A percentile compares a stretch with the other conserved stretches of the same genome.
These are phyloP conservation scores for Forbesichthys agassizii DNA, from an alignment of 2,113 vertebrate genomes.

Conservation along the genomic window DNA sequence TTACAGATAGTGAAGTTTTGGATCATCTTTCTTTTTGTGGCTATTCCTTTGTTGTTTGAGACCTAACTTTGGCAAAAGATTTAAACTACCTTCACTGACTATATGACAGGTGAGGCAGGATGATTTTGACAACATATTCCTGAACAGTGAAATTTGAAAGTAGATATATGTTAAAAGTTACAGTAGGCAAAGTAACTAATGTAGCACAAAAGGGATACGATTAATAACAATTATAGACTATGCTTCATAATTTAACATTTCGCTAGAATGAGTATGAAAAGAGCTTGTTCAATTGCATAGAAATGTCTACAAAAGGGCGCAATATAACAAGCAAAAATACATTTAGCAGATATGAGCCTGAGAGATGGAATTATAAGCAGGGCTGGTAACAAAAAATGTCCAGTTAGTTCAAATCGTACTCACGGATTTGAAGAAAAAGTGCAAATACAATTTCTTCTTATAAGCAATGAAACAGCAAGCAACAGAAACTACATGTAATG, in stretches of 20 bases:
- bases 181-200: slow-evolving; percentile 45
- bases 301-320: slow-evolving; percentile 71
- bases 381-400: slow-evolving; percentile 33
- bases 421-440: too few species aligned
- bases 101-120: slow-evolving; percentile 23
- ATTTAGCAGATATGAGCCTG: slow-evolving; percentile 68
- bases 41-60: slow-evolving; percentile 39
- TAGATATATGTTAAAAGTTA: slow-evolving; percentile 13
- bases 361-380: slow-evolving; percentile 60
- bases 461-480: too few species aligned
- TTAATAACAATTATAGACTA: slow-evolving; percentile 39
- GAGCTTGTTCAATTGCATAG: slow-evolving; percentile 74
- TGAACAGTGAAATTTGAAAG: slow-evolving; percentile 19
- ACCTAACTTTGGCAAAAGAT: slow-evolving; percentile 66
- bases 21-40: slow-evolving; percentile 21
- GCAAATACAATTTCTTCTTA: too few species aligned
- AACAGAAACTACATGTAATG: too few species aligned
- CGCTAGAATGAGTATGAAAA: slow-evolving; percentile 30
- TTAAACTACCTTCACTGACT: slow-evolving; percentile 38
- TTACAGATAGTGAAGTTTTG: slow-evolving; percentile 22
- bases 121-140: slow-evolving; percentile 36
- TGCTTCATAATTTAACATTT: slow-evolving; percentile 45
- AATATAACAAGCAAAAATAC: slow-evolving; percentile 63
- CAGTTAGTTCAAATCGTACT: too few species aligned
- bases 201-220: slow-evolving; percentile 61